Percentiles rank a stretch among this genome's conserved stretches.
These are phyloP conservation scores for Antechinus stuartii DNA, from an alignment of 2,113 vertebrate genomes.

Conservation along the genomic window DNA sequence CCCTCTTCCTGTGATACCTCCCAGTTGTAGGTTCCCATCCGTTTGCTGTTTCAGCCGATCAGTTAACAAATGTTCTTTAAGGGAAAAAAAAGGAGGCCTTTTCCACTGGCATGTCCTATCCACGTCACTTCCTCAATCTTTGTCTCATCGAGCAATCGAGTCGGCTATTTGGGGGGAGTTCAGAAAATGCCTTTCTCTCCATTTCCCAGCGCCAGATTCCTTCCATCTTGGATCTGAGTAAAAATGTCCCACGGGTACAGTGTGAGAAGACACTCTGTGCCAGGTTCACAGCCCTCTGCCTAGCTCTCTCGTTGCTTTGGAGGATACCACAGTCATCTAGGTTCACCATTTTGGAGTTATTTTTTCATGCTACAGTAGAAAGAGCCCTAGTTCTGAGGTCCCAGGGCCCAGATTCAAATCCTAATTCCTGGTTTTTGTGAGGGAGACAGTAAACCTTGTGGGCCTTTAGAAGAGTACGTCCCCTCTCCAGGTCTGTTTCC, in stretches of 20 bases:
- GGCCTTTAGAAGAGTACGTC: background rate
- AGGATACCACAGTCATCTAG: background rate
- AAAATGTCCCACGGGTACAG: conserved; percentile 9
- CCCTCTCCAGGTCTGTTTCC: background rate
- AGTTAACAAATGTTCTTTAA: conserved; percentile 81
- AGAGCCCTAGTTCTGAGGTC: background rate
- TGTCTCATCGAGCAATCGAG: conserved; percentile 70
- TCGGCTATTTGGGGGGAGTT: conserved; percentile 74
- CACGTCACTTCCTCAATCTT: conserved; percentile 73
- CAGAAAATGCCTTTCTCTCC: conserved; percentile 68
- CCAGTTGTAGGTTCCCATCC: conserved; percentile 80
- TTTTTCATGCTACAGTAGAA: background rate
- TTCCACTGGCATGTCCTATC: conserved; percentile 78
- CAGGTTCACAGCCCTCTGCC: background rate
- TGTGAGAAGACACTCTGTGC: background rate
- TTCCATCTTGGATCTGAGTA: conserved; percentile 53
- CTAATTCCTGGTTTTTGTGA: background rate
- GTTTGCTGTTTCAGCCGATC: conserved; percentile 80
- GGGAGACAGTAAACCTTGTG: background rate
- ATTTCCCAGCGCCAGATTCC: conserved; percentile 69
- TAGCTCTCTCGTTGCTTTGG: background rate
- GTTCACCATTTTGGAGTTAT: background rate
- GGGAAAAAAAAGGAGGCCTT: conserved; percentile 76
- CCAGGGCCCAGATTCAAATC: background rate
- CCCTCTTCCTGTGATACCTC: conserved; percentile 77